A percentile compares a stretch with the other conserved stretches of the same genome.
phyloP scores from a whole-genome alignment of 2,888 invertebrate genomes.

The Ophraella communa region DNA sequence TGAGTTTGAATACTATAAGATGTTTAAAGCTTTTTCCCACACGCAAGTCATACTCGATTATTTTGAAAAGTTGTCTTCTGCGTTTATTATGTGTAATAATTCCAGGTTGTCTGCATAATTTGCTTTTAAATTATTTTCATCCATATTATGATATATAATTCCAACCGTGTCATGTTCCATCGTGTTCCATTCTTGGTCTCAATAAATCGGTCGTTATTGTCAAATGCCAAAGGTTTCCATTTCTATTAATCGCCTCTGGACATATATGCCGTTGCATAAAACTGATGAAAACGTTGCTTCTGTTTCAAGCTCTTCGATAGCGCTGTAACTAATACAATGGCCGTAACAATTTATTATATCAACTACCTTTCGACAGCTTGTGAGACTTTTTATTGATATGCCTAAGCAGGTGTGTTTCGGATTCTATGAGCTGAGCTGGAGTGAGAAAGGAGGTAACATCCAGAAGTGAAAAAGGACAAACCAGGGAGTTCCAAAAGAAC shows the following conservation, averaged over 20 bases:
- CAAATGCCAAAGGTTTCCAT: conserved; percentile 40
- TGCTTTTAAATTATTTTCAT: background rate
- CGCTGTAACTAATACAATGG: too few relatives aligned
- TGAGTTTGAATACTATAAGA: background rate
- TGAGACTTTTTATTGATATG: too few relatives aligned
- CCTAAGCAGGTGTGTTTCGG: too few relatives aligned
- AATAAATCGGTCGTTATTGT: conserved; percentile 46
- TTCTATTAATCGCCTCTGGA: conserved; percentile 20
- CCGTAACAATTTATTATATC: too few relatives aligned
- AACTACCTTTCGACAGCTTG: too few relatives aligned
- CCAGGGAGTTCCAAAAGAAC: too few relatives aligned
- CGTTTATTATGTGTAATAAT: background rate
- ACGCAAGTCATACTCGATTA: background rate
- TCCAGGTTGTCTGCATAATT: background rate
- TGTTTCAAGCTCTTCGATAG: conserved; percentile 2
- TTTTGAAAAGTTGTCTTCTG: background rate
- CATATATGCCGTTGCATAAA: conserved; percentile 14
- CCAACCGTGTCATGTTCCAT: conserved; percentile 44
- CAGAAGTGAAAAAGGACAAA: too few relatives aligned
- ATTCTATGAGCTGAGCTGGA: too few relatives aligned
- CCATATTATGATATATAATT: conserved; percentile 8
- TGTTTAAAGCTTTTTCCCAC: background rate
- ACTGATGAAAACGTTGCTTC: conserved; percentile 18
- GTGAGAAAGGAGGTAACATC: too few relatives aligned
- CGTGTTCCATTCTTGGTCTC: conserved; percentile 41